phyloP scores from a whole-genome alignment of 2,113 vertebrate species.

The Tachysurus vachellii region DNA sequence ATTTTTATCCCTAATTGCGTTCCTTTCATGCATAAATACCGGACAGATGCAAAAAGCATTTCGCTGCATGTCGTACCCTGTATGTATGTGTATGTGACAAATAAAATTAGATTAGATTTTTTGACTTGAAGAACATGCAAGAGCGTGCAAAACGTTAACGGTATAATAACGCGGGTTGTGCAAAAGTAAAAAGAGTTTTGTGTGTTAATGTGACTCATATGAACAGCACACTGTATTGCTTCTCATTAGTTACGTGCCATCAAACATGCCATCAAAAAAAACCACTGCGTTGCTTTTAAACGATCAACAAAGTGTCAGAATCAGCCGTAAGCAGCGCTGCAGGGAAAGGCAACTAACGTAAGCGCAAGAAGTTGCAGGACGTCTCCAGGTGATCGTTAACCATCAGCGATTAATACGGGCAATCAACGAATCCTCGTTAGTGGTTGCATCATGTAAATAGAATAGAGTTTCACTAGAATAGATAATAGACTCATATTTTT shows the following conservation, averaged over 20 bases:
- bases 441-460: background rate
- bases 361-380: background rate
- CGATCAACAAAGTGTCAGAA: background rate
- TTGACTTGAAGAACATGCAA: no score
- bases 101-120: no score
- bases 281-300: background rate
- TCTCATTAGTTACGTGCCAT: background rate
- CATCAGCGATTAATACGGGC: background rate
- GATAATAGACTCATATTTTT: no score
- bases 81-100: no score
- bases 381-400: background rate
- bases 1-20: no score
- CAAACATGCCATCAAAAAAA: background rate
- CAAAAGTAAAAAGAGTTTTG: no score
- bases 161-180: no score
- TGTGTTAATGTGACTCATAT: no score
- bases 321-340: background rate
- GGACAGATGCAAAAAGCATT: no score
- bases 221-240: background rate
- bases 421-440: background rate
- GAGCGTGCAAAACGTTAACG: no score
- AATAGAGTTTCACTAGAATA: background rate
- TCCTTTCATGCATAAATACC: no score
- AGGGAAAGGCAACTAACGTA: background rate
- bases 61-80: no score